A percentile compares a stretch with the other conserved stretches of the same genome.
Conservation (phyloP, 2,888 invertebrate species). For the Luffia ferchaultella region DNA sequence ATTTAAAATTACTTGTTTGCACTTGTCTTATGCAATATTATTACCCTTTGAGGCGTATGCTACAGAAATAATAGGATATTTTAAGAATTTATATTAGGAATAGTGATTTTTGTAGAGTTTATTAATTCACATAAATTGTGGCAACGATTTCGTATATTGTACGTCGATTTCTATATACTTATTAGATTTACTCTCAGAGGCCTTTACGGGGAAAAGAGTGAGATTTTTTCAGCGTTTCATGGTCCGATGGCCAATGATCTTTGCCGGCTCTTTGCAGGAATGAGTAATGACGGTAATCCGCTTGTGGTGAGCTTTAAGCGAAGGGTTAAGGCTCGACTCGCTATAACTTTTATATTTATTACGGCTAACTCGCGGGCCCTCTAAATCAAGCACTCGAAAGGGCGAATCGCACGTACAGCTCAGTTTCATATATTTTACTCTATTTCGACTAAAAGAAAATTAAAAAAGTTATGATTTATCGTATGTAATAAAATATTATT, state of each 20-base stretch:
- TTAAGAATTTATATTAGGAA: too few relatives aligned
- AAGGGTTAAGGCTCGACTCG: constrained; percentile 55
- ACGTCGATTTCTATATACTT: too few relatives aligned
- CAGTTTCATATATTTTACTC: background rate
- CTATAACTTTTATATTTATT: constrained; percentile 54
- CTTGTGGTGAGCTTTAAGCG: constrained; percentile 58
- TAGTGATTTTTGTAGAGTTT: too few relatives aligned
- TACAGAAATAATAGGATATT: too few relatives aligned
- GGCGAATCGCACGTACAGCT: constrained; percentile 11
- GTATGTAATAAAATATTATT: too few relatives aligned
- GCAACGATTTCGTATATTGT: too few relatives aligned
- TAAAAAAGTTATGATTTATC: background rate
- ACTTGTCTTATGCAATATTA: too few relatives aligned
- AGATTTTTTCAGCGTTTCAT: background rate
- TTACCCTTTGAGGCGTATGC: too few relatives aligned
- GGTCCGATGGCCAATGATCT: background rate
- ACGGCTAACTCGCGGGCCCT: constrained; percentile 34
- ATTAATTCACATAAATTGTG: too few relatives aligned
- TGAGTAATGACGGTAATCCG: constrained; percentile 62
- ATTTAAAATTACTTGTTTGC: too few relatives aligned
- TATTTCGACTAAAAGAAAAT: background rate
- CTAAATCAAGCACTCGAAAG: constrained; percentile 31
- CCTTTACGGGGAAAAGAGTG: background rate
- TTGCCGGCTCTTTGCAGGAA: constrained; percentile 44
- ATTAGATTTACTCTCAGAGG: background rate